Evolutionary conservation across 2,888 invertebrate genomes (phyloP).

Genomic region (Nezara viridula): DNA sequence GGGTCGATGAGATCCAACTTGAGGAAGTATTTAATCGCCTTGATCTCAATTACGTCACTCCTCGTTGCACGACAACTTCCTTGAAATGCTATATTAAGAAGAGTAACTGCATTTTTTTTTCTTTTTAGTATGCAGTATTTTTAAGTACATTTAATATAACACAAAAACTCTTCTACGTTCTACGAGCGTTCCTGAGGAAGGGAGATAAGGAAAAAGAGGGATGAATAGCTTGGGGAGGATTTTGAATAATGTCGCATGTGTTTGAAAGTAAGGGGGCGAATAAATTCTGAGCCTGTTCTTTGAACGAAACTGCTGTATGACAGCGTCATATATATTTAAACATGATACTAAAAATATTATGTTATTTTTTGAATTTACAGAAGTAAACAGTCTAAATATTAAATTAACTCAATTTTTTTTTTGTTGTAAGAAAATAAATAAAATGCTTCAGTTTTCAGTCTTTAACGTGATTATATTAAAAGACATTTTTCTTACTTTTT

Average conservation of each 20-base stretch:
- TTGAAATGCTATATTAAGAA: conserved; percentile 3
- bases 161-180: neutral
- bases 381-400: too few relatives aligned
- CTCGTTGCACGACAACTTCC: neutral
- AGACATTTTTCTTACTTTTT: too few relatives aligned
- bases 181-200: neutral
- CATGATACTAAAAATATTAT: too few relatives aligned
- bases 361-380: too few relatives aligned
- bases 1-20: neutral
- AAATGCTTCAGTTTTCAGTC: too few relatives aligned
- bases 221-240: neutral
- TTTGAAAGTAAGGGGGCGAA: neutral
- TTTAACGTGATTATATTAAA: too few relatives aligned
- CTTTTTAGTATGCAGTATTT: neutral
- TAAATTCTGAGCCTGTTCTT: neutral
- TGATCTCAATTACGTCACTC: neutral
- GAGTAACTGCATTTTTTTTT: neutral
- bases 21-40: neutral
- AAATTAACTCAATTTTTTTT: too few relatives aligned
- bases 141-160: neutral
- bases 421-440: too few relatives aligned
- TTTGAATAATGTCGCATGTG: neutral
- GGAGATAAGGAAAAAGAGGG: neutral
- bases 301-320: neutral
- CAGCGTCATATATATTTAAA: too few relatives aligned